Evolutionary conservation across 2,797 vertebrate species (phyloP), one percentile per base, ranked within the genome.

Genomic region (Cryptoprocta ferox): DNA sequence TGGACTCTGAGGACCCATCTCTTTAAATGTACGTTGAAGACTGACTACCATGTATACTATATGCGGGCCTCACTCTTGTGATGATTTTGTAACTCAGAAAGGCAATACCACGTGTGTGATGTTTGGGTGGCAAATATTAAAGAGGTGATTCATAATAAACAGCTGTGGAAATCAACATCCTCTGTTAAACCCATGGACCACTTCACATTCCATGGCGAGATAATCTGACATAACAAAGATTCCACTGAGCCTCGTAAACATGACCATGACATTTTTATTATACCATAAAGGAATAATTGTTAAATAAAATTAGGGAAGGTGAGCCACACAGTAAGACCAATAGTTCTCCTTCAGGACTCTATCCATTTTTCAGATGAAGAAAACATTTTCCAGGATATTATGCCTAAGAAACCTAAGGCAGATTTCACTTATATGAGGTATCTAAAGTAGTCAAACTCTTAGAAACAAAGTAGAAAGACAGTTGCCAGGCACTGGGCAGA

Each of bases 251-350:
- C 92, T 90, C 65, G 26, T 70, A 63, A 75, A 11, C 65, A 96
- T 42, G 3, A n/a, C 94, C 79, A 93, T 75, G 66, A 45, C 93
- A 71, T 94, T 97, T 98, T 98, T 98, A 98, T 98, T 98, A 96
- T 79, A 97, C 87, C 48, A 37, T 61, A 93, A 94, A 96, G 45
- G 95, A 68, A 83, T 71, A 81, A 98, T 81, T 97, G 73, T 97
- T 98, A 97, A 98, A 98, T 98, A 98, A 98, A 98, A 66, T 61
- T 92, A 95, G 66, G 80, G 68, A 94, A 85, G 95, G 37, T 59
- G 70, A 97, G 30, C 32, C 92, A 94, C 75, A 94, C 32, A 61
- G 16, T 61, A 81, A 75, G 71, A 50, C 56, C 42, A 83, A 61
- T 70, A 95, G 75, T 94, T 96, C 96, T 92, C 61, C 87, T 97